Conservation (phyloP, 2,888 invertebrate species). For the Bellardia bayeri region DNA sequence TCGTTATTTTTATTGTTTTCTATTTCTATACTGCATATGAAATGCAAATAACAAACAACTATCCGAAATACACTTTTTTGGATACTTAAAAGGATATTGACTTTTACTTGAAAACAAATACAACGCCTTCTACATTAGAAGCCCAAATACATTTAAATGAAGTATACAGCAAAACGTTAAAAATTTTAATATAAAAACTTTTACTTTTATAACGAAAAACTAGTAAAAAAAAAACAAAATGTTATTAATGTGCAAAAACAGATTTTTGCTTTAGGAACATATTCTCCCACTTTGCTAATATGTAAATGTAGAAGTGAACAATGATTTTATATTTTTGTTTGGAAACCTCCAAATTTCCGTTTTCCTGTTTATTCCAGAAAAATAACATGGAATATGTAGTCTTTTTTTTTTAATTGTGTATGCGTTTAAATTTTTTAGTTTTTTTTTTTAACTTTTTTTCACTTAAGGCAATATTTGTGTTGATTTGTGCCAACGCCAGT, state of each 20-base stretch:
- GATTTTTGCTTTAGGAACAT: neutral
- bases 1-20: neutral
- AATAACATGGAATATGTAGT: neutral
- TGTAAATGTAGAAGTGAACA: neutral
- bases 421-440: neutral
- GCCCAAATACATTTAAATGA: neutral
- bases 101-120: slow-evolving; percentile 51
- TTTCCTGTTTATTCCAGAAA: slow-evolving; percentile 2
- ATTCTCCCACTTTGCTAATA: neutral
- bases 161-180: neutral
- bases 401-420: neutral
- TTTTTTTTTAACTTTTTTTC: neutral
- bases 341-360: slow-evolving; percentile 2
- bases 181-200: slow-evolving; percentile 39
- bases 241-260: slow-evolving; percentile 6
- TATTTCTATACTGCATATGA: slow-evolving; percentile 6
- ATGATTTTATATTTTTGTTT: neutral
- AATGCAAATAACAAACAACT: slow-evolving; percentile 12
- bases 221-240: neutral
- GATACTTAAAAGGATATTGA: slow-evolving; percentile 66
- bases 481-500: slow-evolving; percentile 5
- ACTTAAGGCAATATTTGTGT: slow-evolving; percentile 31
- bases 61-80: slow-evolving; percentile 14
- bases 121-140: slow-evolving; percentile 35
- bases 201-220: slow-evolving; percentile 41